Conservation (phyloP, 2,113 vertebrate genomes). For the Macquaria australasica region DNA sequence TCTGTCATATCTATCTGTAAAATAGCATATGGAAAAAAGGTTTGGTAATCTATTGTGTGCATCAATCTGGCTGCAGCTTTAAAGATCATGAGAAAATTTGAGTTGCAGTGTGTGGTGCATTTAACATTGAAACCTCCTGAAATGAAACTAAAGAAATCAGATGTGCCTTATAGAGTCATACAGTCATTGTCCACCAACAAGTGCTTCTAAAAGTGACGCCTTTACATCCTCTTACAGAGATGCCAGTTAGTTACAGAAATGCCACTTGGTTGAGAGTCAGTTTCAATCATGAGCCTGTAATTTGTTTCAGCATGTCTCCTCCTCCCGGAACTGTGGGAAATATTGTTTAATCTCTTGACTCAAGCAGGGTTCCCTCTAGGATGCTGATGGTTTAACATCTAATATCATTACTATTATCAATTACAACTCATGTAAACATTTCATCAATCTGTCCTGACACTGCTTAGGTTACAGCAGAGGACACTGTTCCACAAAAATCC, state of each 20-base stretch:
- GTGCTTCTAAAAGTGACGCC: too few relatives aligned
- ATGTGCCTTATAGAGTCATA: too few relatives aligned
- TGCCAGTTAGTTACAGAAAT: neutral
- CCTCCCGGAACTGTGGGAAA: neutral
- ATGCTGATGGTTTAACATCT: neutral
- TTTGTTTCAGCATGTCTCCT: neutral
- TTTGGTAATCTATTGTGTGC: too few relatives aligned
- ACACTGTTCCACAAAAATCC: neutral
- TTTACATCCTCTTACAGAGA: too few relatives aligned
- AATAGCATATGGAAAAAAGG: too few relatives aligned
- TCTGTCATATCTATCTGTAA: too few relatives aligned
- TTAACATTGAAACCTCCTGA: too few relatives aligned
- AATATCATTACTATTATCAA: slow-evolving; percentile 13
- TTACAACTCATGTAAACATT: slow-evolving; percentile 1
- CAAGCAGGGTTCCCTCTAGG: neutral
- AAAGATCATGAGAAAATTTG: too few relatives aligned
- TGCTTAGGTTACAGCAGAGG: neutral
- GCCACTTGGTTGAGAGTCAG: neutral
- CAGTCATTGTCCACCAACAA: too few relatives aligned
- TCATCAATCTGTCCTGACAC: neutral
- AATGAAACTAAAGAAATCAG: too few relatives aligned
- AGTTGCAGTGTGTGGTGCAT: too few relatives aligned
- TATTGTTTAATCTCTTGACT: slow-evolving; percentile 15
- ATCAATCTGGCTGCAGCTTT: too few relatives aligned
- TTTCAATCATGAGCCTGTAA: neutral